A percentile compares a stretch with the other conserved stretches of the same genome.
These are phyloP conservation scores for Acrossocheilus fasciatus DNA, from an alignment of 2,797 vertebrate genomes.

Conservation along the genomic window DNA sequence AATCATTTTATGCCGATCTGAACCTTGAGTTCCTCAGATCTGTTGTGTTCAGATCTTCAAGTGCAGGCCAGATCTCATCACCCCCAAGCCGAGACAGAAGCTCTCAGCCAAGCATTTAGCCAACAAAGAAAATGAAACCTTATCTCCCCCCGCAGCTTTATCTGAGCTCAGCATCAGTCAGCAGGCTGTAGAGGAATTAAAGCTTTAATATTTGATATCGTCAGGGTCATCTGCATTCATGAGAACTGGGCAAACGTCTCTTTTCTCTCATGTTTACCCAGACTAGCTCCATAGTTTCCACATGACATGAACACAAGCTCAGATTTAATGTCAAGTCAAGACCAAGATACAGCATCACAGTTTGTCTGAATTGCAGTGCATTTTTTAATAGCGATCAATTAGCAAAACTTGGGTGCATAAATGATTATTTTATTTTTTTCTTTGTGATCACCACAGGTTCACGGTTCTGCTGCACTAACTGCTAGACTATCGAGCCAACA, in stretches of 20 bases:
- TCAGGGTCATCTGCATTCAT: slow-evolving; percentile 60
- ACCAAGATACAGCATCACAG: not conserved
- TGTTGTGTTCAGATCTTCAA: not conserved
- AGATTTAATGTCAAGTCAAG: slow-evolving; percentile 2
- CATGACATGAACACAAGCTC: slow-evolving; percentile 32
- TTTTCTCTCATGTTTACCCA: slow-evolving; percentile 23
- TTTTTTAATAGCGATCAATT: not conserved
- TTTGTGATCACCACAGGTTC: not conserved
- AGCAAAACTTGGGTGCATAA: not conserved
- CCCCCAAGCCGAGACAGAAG: slow-evolving; percentile 53
- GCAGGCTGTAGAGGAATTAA: slow-evolving; percentile 63
- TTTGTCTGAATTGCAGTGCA: not conserved
- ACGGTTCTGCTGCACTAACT: not conserved
- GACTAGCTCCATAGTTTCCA: slow-evolving; percentile 47
- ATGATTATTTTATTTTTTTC: not conserved
- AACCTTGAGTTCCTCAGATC: not conserved
- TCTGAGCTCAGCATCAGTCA: slow-evolving; percentile 67
- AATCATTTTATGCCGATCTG: not conserved
- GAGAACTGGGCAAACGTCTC: slow-evolving; percentile 52
- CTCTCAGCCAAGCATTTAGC: slow-evolving; percentile 67
- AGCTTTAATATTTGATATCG: slow-evolving; percentile 69
- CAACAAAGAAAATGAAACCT: slow-evolving; percentile 78
- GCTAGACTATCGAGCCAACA: not conserved
- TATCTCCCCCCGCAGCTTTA: slow-evolving; percentile 65
- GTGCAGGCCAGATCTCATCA: not conserved